Conservation (phyloP, 2,113 vertebrate species). For the Dinomys branickii region DNA sequence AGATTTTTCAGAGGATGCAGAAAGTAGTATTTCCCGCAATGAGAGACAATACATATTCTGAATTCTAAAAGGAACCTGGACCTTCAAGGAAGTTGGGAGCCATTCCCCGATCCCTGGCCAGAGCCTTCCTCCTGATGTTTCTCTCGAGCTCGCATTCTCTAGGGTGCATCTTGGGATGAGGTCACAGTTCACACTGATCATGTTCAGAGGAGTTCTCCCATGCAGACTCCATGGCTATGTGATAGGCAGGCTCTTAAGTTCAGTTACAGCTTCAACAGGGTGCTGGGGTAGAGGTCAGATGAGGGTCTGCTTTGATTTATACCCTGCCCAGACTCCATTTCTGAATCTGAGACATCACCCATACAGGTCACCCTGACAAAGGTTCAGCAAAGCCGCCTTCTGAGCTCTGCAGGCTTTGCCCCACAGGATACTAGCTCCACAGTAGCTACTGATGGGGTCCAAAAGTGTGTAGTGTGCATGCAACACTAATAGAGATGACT, state of each 20-base stretch:
- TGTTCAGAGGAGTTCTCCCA: neutral
- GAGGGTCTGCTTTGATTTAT: too few relatives aligned
- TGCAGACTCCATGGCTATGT: neutral
- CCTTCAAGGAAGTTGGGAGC: neutral
- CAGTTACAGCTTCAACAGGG: too few relatives aligned
- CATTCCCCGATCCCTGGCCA: neutral
- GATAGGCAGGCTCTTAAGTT: too few relatives aligned
- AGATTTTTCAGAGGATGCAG: neutral
- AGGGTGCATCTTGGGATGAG: neutral
- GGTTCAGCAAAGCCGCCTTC: neutral
- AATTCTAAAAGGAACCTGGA: too few relatives aligned
- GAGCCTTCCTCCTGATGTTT: neutral
- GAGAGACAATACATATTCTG: neutral
- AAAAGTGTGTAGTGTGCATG: neutral
- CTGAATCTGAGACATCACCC: neutral
- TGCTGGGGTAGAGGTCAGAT: neutral
- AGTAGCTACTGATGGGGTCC: neutral
- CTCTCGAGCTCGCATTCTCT: neutral
- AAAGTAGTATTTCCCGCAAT: neutral
- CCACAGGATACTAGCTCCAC: neutral
- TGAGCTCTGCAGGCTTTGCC: neutral
- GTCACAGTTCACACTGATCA: neutral
- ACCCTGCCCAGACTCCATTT: neutral
- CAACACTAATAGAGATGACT: neutral
- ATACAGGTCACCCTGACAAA: neutral